Percentiles rank a stretch among this genome's conserved stretches.
phyloP scores from a whole-genome alignment of 2,113 vertebrate genomes.

The Macheiramphus alcinus region DNA sequence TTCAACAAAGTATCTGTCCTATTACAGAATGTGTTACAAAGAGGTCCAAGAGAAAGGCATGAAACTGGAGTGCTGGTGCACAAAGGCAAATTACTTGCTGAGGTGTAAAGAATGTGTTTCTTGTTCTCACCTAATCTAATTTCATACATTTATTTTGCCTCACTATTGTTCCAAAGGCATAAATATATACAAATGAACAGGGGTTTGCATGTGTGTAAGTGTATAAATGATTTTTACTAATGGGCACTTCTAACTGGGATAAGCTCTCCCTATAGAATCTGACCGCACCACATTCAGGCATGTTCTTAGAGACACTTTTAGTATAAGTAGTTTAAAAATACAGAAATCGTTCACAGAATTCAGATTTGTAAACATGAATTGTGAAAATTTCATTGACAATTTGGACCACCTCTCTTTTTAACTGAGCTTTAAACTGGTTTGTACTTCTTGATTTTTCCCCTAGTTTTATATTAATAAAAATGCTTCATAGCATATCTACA shows the following conservation, averaged over 20 bases:
- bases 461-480: not conserved
- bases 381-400: not conserved
- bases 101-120: not conserved
- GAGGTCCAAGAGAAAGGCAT: not conserved
- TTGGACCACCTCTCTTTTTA: not conserved
- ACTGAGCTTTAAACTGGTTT: not conserved
- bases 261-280: not conserved
- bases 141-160: not conserved
- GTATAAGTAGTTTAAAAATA: not conserved
- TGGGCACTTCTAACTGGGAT: not conserved
- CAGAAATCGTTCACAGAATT: not conserved
- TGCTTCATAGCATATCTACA: not conserved
- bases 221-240: not conserved
- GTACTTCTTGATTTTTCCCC: not conserved
- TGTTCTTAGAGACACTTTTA: not conserved
- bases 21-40: not conserved
- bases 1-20: not conserved
- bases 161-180: not conserved
- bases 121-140: not conserved
- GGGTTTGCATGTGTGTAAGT: not conserved
- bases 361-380: not conserved
- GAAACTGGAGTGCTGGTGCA: not conserved
- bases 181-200: not conserved
- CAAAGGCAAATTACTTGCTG: not conserved
- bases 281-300: not conserved